These are phyloP conservation scores for Pao palembangensis DNA, from an alignment of 2,113 vertebrate species.

Conservation along the genomic window DNA sequence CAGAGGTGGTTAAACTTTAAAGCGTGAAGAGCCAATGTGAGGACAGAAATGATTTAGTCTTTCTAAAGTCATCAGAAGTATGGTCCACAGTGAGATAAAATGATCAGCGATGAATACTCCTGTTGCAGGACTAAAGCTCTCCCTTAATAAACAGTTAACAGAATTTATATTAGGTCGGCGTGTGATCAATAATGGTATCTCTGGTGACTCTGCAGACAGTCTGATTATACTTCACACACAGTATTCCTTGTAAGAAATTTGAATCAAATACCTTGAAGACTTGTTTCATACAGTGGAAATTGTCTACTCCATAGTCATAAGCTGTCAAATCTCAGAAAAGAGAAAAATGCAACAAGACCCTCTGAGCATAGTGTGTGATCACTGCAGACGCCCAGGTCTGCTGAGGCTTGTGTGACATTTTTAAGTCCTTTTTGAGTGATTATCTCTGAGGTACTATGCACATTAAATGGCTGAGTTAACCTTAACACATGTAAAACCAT, in stretches of 20 bases:
- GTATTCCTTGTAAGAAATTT: conserved; percentile 57
- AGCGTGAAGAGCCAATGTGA: conserved; percentile 30
- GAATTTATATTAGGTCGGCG: conserved; percentile 64
- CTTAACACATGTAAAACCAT: conserved; percentile 76
- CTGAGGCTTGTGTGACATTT: conserved; percentile 70
- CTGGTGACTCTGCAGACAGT: conserved; percentile 64
- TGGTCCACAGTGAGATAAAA: conserved; percentile 57
- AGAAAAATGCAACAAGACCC: conserved; percentile 71
- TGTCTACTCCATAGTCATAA: conserved; percentile 71
- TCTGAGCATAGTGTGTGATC: conserved; percentile 71
- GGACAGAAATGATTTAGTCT: conserved; percentile 23
- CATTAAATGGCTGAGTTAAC: conserved; percentile 76
- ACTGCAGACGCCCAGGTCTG: conserved; percentile 64
- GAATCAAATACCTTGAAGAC: conserved; percentile 71
- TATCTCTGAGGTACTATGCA: conserved; percentile 70
- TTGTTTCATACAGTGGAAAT: conserved; percentile 62
- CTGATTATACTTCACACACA: conserved; percentile 66
- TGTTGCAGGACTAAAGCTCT: conserved; percentile 56
- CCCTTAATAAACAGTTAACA: conserved; percentile 68
- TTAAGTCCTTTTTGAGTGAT: conserved; percentile 70
- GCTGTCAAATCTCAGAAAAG: conserved; percentile 70
- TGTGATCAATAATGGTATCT: conserved; percentile 71
- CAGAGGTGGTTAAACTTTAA: conserved; percentile 46
- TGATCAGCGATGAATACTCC: conserved; percentile 56
- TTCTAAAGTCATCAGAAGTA: conserved; percentile 41